Conservation (phyloP, 2,113 vertebrate genomes). For the Lanius collurio region DNA sequence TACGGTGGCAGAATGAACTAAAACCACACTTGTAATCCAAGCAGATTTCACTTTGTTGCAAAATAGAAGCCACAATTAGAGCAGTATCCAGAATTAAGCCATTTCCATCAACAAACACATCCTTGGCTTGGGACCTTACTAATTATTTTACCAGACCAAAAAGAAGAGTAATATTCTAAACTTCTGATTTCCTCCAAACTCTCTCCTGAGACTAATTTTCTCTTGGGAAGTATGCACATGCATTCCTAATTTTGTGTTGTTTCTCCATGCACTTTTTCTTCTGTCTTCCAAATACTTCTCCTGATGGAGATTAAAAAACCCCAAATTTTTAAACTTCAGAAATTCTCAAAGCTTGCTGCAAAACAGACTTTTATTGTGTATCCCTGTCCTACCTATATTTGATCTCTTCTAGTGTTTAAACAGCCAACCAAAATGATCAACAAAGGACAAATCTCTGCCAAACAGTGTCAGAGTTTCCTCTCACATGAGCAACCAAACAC, state of each 20-base stretch:
- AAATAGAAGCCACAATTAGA: not conserved
- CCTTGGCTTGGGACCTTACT: not conserved
- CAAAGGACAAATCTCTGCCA: not conserved
- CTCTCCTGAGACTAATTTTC: not conserved
- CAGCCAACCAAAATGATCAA: not conserved
- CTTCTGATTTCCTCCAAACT: not conserved
- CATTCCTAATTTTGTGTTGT: not conserved
- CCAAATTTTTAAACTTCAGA: not conserved
- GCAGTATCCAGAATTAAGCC: not conserved
- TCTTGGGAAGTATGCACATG: not conserved
- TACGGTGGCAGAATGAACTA: not conserved
- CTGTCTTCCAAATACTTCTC: not conserved
- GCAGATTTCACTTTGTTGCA: not conserved
- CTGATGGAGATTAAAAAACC: not conserved
- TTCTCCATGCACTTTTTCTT: not conserved
- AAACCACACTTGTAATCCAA: not conserved
- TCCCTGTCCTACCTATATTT: not conserved
- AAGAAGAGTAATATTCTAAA: not conserved
- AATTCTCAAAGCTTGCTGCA: not conserved
- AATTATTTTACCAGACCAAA: not conserved
- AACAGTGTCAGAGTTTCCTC: slow-evolving; percentile 2
- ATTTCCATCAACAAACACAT: not conserved
- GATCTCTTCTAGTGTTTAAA: not conserved
- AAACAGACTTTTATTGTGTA: not conserved
- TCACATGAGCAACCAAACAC: not conserved